These are phyloP conservation scores for Ceratitis capitata DNA, from an alignment of 1,140 invertebrate species.

Conservation along the genomic window DNA sequence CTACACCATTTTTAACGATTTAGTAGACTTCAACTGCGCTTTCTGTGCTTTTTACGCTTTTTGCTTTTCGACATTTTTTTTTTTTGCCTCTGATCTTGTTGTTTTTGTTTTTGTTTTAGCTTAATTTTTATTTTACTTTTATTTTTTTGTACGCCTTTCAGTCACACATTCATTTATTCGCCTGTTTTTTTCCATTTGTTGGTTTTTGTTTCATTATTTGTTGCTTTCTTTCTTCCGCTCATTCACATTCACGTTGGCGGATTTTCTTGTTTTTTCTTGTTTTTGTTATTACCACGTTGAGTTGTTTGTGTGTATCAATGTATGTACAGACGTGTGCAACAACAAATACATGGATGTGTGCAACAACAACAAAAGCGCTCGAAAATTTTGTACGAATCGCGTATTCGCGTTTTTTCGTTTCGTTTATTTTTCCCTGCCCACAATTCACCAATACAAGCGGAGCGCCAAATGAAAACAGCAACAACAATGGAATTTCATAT, in stretches of 20 bases:
- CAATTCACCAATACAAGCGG: conserved; percentile 56
- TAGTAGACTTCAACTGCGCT: background rate
- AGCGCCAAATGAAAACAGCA: background rate
- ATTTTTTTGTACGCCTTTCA: background rate
- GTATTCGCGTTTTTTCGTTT: conserved; percentile 64
- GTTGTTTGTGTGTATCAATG: background rate
- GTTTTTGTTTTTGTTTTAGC: background rate
- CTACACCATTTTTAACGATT: conserved; percentile 29
- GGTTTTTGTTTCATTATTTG: background rate
- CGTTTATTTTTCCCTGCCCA: conserved; percentile 65
- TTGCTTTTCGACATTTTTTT: background rate
- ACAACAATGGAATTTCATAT: background rate
- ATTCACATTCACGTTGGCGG: background rate
- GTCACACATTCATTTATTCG: background rate
- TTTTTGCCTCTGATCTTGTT: background rate
- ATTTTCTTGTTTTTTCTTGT: too few relatives aligned
- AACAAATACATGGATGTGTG: conserved; percentile 3
- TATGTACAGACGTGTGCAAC: too few relatives aligned
- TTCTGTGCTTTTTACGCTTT: background rate
- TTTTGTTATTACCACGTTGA: conserved; percentile 40
- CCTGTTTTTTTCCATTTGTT: background rate
- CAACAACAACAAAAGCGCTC: conserved; percentile 39
- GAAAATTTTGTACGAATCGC: conserved; percentile 64
- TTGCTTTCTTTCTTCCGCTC: conserved; percentile 31
- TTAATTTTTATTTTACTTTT: background rate